Evolutionary conservation across 2,888 invertebrate genomes (phyloP).

Genomic region (Leptura quadrifasciata): DNA sequence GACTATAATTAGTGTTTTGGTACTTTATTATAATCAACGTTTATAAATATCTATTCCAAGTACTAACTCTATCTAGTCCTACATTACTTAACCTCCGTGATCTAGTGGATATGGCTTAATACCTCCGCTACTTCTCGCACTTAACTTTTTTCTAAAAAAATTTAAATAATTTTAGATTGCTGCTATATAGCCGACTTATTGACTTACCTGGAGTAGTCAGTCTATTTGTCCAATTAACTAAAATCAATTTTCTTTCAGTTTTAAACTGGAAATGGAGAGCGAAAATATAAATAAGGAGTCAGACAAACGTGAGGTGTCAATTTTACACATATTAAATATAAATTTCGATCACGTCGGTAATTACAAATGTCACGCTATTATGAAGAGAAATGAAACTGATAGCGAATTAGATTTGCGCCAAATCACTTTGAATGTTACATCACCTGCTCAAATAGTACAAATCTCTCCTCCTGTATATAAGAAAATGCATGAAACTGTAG

Average conservation of each 20-base stretch:
- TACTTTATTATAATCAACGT: too few species aligned
- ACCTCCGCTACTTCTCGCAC: too few species aligned
- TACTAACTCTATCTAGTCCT: too few species aligned
- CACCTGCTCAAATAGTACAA: slow-evolving; percentile 74
- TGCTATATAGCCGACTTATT: too few species aligned
- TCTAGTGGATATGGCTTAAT: too few species aligned
- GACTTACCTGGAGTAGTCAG: too few species aligned
- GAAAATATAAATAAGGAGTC: slow-evolving; percentile 72
- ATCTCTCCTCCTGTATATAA: slow-evolving; percentile 73
- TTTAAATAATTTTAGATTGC: too few species aligned
- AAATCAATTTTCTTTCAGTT: slow-evolving; percentile 61
- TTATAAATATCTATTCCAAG: too few species aligned
- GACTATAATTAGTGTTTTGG: too few species aligned
- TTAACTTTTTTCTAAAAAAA: too few species aligned
- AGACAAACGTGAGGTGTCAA: slow-evolving; percentile 72
- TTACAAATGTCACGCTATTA: slow-evolving; percentile 77
- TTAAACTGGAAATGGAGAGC: slow-evolving; percentile 70
- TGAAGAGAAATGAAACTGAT: slow-evolving; percentile 70
- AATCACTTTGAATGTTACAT: slow-evolving; percentile 72
- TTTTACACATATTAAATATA: slow-evolving; percentile 76
- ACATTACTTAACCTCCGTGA: too few species aligned
- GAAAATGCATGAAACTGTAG: slow-evolving; percentile 75
- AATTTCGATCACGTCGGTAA: slow-evolving; percentile 78
- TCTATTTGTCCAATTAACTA: neutral
- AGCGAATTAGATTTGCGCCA: slow-evolving; percentile 67